Evolutionary conservation across 2,797 vertebrate genomes (phyloP), one percentile per base, ranked within the genome.

Genomic region (Eulemur coronatus): DNA sequence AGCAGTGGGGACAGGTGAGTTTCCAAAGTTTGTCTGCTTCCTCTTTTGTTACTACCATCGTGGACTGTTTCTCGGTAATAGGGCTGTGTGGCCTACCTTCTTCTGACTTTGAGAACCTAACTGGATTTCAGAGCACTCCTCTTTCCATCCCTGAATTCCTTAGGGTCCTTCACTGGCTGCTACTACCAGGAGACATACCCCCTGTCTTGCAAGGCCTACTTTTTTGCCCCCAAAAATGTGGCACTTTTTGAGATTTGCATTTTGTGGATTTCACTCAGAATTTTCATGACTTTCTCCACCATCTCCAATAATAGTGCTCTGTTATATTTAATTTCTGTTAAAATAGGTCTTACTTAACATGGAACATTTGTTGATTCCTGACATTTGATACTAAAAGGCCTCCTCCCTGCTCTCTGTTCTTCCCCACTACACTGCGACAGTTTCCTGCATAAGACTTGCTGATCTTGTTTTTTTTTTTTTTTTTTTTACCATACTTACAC

Each of bases 361-460:
- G 17, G n/a, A 22, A 33, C 85, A 50, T 89, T 82, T 95, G 57
- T 91, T 97, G 90, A 79, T 89, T 84, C 78, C n/a, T 91, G 33
- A 91, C 26, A 33, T 72, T 46, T 48, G 78, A 88, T 73, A 70
- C 46, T 78, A 46, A 69, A 84, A 85, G 48, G 4, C 65, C 43
- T 59, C 46, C 24, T 70, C 55, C 70, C 12, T 61, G 0, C 13
- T 86, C 73, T 46, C 55, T 48, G 4, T 52, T 73, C 84, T 63
- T 70, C 12, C 35, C 63, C 4, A 13, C 69, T 50, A 17, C 13
- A 15, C 69, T 30, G 38, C 33, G 61, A 65, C 50, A 72, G 35
- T 81, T 76, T 38, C 26, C 72, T 46, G 63, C 28, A 38, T 6
- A 82, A 69, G 17, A 38, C 24, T 80, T 59, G 46, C 50, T 48